phyloP scores from a whole-genome alignment of 2,888 invertebrate genomes.

The Theretra japonica region DNA sequence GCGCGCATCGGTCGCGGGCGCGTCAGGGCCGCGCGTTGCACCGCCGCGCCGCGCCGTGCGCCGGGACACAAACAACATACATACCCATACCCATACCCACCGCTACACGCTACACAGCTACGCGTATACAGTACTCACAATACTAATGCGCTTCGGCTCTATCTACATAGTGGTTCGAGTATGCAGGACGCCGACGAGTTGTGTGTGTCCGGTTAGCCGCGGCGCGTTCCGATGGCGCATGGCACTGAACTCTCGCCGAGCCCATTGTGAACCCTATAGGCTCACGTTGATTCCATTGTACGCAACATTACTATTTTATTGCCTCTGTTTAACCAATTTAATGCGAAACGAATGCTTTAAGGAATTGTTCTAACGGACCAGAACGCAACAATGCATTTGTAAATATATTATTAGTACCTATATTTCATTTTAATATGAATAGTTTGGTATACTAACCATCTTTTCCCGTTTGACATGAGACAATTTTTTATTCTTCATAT shows the following conservation, averaged over 20 bases:
- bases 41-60: conserved; percentile 49
- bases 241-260: conserved; percentile 66
- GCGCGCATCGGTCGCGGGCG: conserved; percentile 68
- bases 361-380: background rate
- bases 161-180: conserved; percentile 61
- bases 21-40: conserved; percentile 78
- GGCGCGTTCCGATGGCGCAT: conserved; percentile 64
- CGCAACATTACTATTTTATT: conserved; percentile 9
- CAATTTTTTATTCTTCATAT: too few relatives aligned
- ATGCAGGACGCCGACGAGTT: conserved; percentile 67
- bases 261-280: conserved; percentile 42
- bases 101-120: too few relatives aligned
- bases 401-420: too few relatives aligned
- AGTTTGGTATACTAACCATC: background rate
- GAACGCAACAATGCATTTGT: background rate
- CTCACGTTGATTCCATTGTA: conserved; percentile 10
- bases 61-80: conserved; percentile 77
- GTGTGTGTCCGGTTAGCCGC: conserved; percentile 72
- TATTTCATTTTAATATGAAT: background rate
- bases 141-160: conserved; percentile 56
- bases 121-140: conserved; percentile 34
- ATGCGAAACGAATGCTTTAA: background rate
- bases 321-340: background rate
- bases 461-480: background rate
- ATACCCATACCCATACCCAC: conserved; percentile 57